phyloP scores from a whole-genome alignment of 2,797 vertebrate species.

The Hydrocynus forskahlii region DNA sequence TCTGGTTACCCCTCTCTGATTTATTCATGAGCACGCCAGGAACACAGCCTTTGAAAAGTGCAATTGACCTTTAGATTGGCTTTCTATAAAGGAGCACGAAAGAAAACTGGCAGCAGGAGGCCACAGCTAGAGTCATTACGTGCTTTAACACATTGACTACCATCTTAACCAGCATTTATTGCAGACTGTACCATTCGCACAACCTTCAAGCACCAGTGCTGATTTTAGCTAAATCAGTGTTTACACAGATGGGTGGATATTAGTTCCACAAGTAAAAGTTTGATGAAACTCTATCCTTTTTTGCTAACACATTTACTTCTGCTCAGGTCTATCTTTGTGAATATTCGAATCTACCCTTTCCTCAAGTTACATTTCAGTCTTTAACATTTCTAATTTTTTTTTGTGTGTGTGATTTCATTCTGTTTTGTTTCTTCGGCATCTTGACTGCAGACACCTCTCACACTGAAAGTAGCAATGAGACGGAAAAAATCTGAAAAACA shows the following conservation, averaged over 20 bases:
- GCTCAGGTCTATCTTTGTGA: neutral
- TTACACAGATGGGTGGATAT: neutral
- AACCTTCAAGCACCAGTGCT: slow-evolving; percentile 9
- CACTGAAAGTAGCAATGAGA: too few species aligned
- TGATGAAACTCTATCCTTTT: neutral
- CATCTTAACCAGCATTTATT: slow-evolving; percentile 28
- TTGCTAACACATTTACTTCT: neutral
- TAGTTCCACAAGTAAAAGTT: neutral
- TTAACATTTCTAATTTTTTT: too few species aligned
- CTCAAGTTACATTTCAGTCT: too few species aligned
- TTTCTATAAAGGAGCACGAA: slow-evolving; percentile 41
- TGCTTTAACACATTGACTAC: slow-evolving; percentile 47
- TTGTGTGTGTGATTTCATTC: too few species aligned
- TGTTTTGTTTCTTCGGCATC: too few species aligned
- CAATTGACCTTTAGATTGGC: slow-evolving; percentile 61
- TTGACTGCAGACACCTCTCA: too few species aligned
- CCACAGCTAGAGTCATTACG: slow-evolving; percentile 36
- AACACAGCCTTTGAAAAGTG: slow-evolving; percentile 57
- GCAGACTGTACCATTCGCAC: slow-evolving; percentile 18
- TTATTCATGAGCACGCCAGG: slow-evolving; percentile 62
- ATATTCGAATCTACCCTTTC: too few species aligned
- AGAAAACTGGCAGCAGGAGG: slow-evolving; percentile 45
- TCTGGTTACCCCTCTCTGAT: slow-evolving; percentile 57
- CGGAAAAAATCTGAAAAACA: too few species aligned
- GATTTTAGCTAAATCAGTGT: neutral